phyloP scores from a whole-genome alignment of 2,797 vertebrate species.

The Pseudochirops cupreus region DNA sequence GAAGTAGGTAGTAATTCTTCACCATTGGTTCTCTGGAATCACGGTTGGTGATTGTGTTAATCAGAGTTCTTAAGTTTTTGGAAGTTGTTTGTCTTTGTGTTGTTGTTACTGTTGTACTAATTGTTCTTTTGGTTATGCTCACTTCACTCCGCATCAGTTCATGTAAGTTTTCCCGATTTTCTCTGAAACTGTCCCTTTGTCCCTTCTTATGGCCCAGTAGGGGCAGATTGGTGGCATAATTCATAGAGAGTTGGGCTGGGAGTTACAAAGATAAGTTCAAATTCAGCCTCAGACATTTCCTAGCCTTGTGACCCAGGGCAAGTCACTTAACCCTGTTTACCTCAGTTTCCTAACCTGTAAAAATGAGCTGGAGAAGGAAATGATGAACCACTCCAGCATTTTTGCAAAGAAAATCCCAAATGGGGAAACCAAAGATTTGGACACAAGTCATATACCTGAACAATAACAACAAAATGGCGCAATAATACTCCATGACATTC shows the following conservation, averaged over 20 bases:
- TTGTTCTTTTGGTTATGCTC: not conserved
- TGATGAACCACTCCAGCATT: not conserved
- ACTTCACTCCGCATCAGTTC: not conserved
- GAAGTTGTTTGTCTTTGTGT: not conserved
- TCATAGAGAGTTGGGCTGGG: not conserved
- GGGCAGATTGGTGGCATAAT: not conserved
- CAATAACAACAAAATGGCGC: not conserved
- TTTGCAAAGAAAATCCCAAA: not conserved
- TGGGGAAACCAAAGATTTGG: not conserved
- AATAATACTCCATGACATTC: not conserved
- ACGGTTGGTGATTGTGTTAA: not conserved
- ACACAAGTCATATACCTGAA: not conserved
- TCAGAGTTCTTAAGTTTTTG: not conserved
- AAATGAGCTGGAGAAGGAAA: not conserved
- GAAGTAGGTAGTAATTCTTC: not conserved
- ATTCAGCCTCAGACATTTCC: not conserved
- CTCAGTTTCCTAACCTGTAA: not conserved
- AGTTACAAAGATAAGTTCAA: not conserved
- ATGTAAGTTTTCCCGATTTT: not conserved
- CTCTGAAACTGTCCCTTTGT: not conserved
- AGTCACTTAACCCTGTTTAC: not conserved
- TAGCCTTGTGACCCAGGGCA: not conserved
- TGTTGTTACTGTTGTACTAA: not conserved
- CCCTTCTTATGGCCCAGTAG: not conserved
- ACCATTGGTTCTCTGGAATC: not conserved